These are phyloP conservation scores for Flexamia atlantica DNA, from an alignment of 2,888 invertebrate genomes.

Conservation along the genomic window DNA sequence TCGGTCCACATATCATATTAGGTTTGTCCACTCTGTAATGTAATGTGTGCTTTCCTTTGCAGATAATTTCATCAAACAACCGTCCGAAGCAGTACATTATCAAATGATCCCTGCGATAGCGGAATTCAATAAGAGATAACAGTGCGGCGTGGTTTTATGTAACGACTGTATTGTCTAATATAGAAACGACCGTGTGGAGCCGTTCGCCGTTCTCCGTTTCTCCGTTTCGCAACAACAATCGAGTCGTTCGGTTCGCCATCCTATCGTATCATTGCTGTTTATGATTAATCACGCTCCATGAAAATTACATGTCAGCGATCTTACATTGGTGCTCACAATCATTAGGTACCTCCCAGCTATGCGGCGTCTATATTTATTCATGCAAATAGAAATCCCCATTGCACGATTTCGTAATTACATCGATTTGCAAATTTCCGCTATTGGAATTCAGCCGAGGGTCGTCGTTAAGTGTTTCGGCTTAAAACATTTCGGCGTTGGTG, in stretches of 20 bases:
- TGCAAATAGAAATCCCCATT: constrained; percentile 48
- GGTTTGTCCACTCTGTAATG: too few species aligned
- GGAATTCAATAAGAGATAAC: constrained; percentile 28
- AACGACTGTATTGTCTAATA: constrained; percentile 48
- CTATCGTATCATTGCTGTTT: constrained; percentile 25
- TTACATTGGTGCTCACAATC: constrained; percentile 32
- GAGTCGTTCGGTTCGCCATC: constrained; percentile 8
- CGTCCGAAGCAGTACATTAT: neutral
- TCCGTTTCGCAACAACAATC: constrained; percentile 43
- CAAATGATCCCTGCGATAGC: constrained; percentile 3
- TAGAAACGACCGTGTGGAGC: constrained; percentile 28
- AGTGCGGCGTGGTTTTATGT: constrained; percentile 25
- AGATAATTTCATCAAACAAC: constrained; percentile 1
- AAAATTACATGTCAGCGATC: constrained; percentile 51
- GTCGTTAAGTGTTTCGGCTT: constrained; percentile 11
- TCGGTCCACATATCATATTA: too few species aligned
- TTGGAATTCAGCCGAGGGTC: constrained; percentile 13
- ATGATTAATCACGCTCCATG: constrained; percentile 50
- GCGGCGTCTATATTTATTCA: constrained; percentile 35
- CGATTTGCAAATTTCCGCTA: constrained; percentile 41
- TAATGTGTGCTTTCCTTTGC: too few species aligned
- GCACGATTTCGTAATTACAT: constrained; percentile 42
- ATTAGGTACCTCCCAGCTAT: constrained; percentile 35
- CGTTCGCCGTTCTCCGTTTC: constrained; percentile 4
- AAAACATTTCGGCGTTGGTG: neutral